Evolutionary conservation across 2,888 invertebrate species (phyloP).

Genomic region (Byasa hedistus): DNA sequence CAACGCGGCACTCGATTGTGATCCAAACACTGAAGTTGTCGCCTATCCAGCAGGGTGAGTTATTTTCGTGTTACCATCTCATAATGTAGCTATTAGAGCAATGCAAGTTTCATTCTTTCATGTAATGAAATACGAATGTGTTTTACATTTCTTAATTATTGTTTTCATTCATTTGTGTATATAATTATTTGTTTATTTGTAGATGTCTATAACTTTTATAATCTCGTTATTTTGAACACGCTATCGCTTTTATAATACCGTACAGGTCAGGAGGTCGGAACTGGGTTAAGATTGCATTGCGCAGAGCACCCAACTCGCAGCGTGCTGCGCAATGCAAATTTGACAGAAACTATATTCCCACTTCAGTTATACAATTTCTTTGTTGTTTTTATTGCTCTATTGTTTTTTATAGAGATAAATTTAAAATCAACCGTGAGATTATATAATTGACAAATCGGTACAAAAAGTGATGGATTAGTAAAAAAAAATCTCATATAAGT

Average conservation of each 20-base stretch:
- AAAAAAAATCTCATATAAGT: too few relatives aligned
- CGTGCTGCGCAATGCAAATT: slow-evolving; percentile 29
- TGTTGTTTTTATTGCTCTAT: slow-evolving; percentile 3
- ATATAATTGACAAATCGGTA: too few relatives aligned
- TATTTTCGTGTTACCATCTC: neutral
- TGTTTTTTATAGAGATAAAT: neutral
- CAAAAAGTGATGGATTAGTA: too few relatives aligned
- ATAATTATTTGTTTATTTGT: too few relatives aligned
- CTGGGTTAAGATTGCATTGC: slow-evolving; percentile 30
- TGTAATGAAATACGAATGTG: too few relatives aligned
- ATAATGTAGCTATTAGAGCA: too few relatives aligned
- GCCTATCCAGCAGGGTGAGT: slow-evolving; percentile 99
- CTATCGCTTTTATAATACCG: slow-evolving; percentile 24
- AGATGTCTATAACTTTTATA: neutral
- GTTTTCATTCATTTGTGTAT: too few relatives aligned
- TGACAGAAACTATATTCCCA: slow-evolving; percentile 8
- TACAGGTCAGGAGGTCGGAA: slow-evolving; percentile 28
- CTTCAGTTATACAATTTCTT: slow-evolving; percentile 3
- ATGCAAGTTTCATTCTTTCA: too few relatives aligned
- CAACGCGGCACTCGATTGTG: slow-evolving; percentile 94
- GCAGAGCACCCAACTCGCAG: neutral
- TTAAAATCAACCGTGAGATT: neutral
- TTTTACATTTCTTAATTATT: too few relatives aligned
- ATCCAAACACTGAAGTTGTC: slow-evolving; percentile 91
- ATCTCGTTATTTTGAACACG: slow-evolving; percentile 13